These are phyloP conservation scores for Phyllopteryx taeniolatus DNA, from an alignment of 2,113 vertebrate species.

Conservation along the genomic window DNA sequence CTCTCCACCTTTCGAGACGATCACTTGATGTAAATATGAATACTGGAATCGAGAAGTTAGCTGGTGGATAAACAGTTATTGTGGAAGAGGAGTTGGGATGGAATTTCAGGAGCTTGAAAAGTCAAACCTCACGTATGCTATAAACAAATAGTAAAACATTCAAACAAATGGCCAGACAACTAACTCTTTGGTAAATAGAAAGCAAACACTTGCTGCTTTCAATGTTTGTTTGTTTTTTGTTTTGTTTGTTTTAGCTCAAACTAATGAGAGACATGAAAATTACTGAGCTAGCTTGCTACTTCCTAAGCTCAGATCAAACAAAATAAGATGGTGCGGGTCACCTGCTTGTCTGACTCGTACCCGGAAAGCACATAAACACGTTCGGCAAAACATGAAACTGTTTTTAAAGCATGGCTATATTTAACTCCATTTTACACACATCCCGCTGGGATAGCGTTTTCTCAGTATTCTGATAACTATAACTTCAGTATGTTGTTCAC, in stretches of 20 bases:
- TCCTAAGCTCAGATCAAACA: background rate
- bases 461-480: slow-evolving; percentile 11
- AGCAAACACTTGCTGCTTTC: background rate
- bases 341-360: background rate
- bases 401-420: background rate
- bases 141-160: background rate
- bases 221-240: background rate
- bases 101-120: no score
- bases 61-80: no score
- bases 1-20: no score
- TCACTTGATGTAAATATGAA: no score
- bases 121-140: no score
- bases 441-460: background rate
- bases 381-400: background rate
- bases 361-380: slow-evolving; percentile 4
- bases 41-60: no score
- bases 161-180: no score
- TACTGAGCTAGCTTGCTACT: background rate
- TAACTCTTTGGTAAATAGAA: no score
- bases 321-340: background rate
- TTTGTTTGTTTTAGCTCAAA: background rate
- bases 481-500: slow-evolving; percentile 5
- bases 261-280: background rate
- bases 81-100: no score
- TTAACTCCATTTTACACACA: background rate